Base-by-base conservation (phyloP, 2,797 vertebrate species). In the Tapirus indicus region DNA sequence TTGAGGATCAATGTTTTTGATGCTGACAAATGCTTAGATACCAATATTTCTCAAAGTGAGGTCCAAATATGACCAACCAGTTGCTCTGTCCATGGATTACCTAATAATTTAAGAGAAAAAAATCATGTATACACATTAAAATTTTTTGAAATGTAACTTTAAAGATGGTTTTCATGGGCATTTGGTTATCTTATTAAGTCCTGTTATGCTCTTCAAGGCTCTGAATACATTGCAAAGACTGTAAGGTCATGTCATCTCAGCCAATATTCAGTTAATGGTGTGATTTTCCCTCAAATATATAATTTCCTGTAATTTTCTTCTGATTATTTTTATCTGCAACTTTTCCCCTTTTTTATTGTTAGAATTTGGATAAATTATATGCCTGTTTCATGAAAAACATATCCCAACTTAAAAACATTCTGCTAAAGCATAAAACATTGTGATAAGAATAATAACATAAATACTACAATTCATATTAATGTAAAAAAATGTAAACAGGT, bases 361-460 rank as follows among this genome's bases (percentile, higher is more conserved):
- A 82, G 8, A 90, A 82, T 92, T 96, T 96, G 32, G 32, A 47
- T 88, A 12, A 93, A 52, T 89, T 60, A 17, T 69, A 64, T 64
- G 10, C 23, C 47, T 6, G 86, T 6, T 77, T 78, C 54, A 38
- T 2, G 16, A 58, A 56, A 58, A 94, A 13, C 14, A 93, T 64
- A 94, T 49, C n/a, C 5, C 13, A 75, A 23, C 35, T 93, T 68
- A 86, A 77, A 91, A 95, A 32, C 29, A 80, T 74, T 91, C 29
- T 94, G n/a, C 9, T 75, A 64, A 56, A 68, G 20, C 17, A 60
- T 66, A 68, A 91, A 91, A 83, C 58, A 5, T 84, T 96, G n/a
- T 88, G 7, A 20, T 89, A 69, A 89, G 8, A 71, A 3, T 35
- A 58, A 32, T 56, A 52, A 84, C 16, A 78, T 23, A 95, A 88